phyloP scores from a whole-genome alignment of 1,140 invertebrate genomes.

The Dreissena polymorpha region DNA sequence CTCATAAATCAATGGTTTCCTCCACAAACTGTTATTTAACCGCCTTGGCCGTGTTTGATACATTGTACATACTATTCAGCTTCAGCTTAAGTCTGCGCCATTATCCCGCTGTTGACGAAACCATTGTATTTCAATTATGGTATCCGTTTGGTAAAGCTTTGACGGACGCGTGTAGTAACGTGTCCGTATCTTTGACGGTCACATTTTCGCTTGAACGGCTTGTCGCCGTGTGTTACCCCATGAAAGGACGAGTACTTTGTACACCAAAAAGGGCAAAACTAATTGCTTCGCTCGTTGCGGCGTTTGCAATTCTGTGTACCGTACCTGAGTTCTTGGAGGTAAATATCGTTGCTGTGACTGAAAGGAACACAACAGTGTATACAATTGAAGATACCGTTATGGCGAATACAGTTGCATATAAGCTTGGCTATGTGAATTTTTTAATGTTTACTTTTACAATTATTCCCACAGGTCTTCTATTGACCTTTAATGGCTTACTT shows the following conservation, averaged over 20 bases:
- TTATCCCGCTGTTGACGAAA: conserved; percentile 82
- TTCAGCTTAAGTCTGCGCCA: conserved; percentile 83
- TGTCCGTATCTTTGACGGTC: conserved; percentile 86
- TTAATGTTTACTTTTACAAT: conserved; percentile 84
- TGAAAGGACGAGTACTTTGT: too few relatives aligned
- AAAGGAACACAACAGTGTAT: conserved; percentile 8
- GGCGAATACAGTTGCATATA: conserved; percentile 82
- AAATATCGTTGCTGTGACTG: conserved; percentile 28
- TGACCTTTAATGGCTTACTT: conserved; percentile 87
- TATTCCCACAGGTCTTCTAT: conserved; percentile 84
- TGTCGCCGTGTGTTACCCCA: too few relatives aligned
- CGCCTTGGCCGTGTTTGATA: conserved; percentile 86
- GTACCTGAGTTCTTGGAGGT: conserved; percentile 64
- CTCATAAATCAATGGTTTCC: conserved; percentile 85
- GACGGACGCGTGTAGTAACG: conserved; percentile 84
- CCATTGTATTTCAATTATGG: conserved; percentile 57
- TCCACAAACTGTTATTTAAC: conserved; percentile 88
- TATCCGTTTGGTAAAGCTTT: conserved; percentile 82
- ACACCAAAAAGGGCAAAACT: too few relatives aligned
- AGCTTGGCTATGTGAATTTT: too few relatives aligned
- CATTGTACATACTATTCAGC: too few relatives aligned
- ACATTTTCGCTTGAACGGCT: too few relatives aligned
- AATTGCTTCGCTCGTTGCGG: too few relatives aligned
- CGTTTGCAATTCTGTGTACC: conserved; percentile 56
- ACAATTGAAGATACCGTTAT: conserved; percentile 55